Evolutionary conservation across 2,888 invertebrate species (phyloP).

Genomic region (Polydrusus pterygomalis): DNA sequence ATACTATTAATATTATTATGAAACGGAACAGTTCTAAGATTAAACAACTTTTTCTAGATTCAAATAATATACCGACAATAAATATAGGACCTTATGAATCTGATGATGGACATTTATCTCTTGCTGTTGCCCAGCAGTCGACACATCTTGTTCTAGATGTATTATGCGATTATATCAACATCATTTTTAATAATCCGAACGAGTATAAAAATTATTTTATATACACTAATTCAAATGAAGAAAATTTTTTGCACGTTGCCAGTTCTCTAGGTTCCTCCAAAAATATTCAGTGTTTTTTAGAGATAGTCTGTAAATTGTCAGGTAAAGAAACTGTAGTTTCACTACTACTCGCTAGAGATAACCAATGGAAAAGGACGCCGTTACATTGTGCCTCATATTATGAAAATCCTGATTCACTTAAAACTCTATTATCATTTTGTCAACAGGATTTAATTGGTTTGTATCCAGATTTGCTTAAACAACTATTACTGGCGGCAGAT

Average conservation of each 20-base stretch:
- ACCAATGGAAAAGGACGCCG: neutral
- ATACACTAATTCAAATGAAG: neutral
- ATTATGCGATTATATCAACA: neutral
- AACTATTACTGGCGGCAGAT: neutral
- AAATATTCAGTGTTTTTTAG: neutral
- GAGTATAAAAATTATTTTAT: neutral
- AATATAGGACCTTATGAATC: neutral
- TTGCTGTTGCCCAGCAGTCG: neutral
- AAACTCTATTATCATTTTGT: neutral
- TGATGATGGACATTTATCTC: neutral
- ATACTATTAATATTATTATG: neutral
- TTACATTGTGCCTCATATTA: neutral
- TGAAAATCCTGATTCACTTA: neutral
- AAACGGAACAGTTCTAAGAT: neutral
- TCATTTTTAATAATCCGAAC: neutral
- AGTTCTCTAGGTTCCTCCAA: neutral
- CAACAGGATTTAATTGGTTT: neutral
- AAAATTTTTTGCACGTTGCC: slow-evolving; percentile 3
- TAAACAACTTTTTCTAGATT: neutral
- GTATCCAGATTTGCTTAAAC: neutral
- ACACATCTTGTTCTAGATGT: neutral
- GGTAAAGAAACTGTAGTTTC: neutral
- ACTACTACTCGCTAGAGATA: neutral
- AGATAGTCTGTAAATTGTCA: neutral
- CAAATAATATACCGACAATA: too few species aligned